Base-by-base conservation (phyloP, 2,113 vertebrate genomes). In the Toxotes chatareus region DNA sequence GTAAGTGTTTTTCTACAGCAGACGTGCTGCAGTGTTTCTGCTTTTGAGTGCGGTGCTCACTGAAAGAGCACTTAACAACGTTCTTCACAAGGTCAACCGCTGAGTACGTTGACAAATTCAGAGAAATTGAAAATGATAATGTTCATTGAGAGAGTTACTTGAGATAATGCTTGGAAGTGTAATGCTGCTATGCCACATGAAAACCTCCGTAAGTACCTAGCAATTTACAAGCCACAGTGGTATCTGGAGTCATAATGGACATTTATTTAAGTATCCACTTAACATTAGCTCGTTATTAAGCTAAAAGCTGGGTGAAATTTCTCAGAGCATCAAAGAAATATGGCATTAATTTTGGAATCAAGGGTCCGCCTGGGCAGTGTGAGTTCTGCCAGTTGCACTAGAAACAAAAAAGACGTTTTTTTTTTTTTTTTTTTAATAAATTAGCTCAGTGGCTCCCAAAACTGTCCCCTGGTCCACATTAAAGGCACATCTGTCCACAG, bases 401-500 rank as follows among this genome's bases (percentile, higher is more conserved):
- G 61, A 83, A 73, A 85, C 38, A 66, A 73, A 79, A 53, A 64
- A 83, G 19, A 13, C 36, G 23, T 40, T 71, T 51, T 49, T 23
- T 38, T 36, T 40, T 40, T 9, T 36, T 49, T 49, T 27, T 51
- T 68, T 68, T 47, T 49, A 21, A 27, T 42, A 36, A n/a, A 66
- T 86, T 87, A 76, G 76, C 73, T 82, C 61, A 76, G 32, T 77
- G 70, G 73, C 72, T 76, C 42, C 46, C 42, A 79, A 89, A 93
- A 88, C 80, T 69, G 83, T 90, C 92, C 89, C 88, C 67, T 69
- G 80, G 57, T 89, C 51, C 72, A 86, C 81, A 91, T 92, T 86
- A 93, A 89, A 87, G 74, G n/a, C 69, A 40, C 80, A 90, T 86
- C 76, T 84, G 61, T 92, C 90, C 78, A 61, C 73, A 17, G 80